Conservation (phyloP, 2,888 invertebrate species). For the Hypolimnas misippus region DNA sequence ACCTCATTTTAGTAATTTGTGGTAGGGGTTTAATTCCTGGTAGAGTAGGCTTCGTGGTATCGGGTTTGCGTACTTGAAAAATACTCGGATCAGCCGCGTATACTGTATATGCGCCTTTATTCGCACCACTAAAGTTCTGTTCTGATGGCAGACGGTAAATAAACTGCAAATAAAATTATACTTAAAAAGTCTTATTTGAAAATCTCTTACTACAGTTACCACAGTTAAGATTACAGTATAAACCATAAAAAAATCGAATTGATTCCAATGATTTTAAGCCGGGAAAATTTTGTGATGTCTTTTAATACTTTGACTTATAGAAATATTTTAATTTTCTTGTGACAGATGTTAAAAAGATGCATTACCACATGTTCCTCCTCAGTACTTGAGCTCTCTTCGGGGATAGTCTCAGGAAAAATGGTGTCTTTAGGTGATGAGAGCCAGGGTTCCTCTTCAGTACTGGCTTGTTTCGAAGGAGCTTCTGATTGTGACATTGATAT, state of each 20-base stretch:
- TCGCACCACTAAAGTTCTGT: slow-evolving; percentile 87
- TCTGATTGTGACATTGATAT: slow-evolving; percentile 81
- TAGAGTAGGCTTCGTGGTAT: slow-evolving; percentile 60
- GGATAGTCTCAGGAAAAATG: slow-evolving; percentile 95
- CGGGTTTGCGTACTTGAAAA: slow-evolving; percentile 83
- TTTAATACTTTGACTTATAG: too few relatives aligned
- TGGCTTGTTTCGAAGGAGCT: slow-evolving; percentile 75
- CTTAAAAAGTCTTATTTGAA: too few relatives aligned
- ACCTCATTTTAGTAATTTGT: slow-evolving; percentile 85
- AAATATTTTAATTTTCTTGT: too few relatives aligned
- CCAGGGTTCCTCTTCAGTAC: slow-evolving; percentile 89
- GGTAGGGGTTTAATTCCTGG: slow-evolving; percentile 80
- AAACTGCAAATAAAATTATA: slow-evolving; percentile 79
- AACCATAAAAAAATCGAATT: too few relatives aligned
- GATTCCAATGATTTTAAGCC: too few relatives aligned
- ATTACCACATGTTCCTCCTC: slow-evolving; percentile 95
- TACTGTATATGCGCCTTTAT: slow-evolving; percentile 89
- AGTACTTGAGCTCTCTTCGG: slow-evolving; percentile 95
- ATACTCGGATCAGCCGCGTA: slow-evolving; percentile 93
- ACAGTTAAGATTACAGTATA: too few relatives aligned
- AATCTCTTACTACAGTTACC: too few relatives aligned
- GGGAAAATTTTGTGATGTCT: too few relatives aligned
- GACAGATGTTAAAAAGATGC: neutral
- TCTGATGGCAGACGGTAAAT: slow-evolving; percentile 93
- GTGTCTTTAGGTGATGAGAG: slow-evolving; percentile 94